Evolutionary conservation across 2,888 invertebrate genomes (phyloP).

Genomic region (Eupithecia inturbata): DNA sequence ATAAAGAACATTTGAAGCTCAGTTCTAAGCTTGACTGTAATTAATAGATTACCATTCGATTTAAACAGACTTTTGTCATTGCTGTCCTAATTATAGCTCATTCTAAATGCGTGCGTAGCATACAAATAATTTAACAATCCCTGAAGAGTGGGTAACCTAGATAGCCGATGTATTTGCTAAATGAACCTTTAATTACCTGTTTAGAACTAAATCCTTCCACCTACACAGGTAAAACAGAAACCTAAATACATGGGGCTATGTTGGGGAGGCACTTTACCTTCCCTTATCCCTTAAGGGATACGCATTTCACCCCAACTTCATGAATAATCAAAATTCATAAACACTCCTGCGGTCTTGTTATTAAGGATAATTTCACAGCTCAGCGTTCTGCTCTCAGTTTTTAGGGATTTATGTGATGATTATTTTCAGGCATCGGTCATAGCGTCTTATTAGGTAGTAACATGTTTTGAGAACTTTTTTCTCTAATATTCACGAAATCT

Average conservation of each 20-base stretch:
- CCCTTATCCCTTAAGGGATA: constrained; percentile 32
- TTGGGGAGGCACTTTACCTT: constrained; percentile 30
- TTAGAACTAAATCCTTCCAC: not conserved
- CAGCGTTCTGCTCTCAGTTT: not conserved
- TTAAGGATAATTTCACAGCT: constrained; percentile 24
- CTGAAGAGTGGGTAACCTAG: too few species aligned
- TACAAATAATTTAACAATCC: not conserved
- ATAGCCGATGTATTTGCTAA: not conserved
- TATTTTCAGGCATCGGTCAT: not conserved
- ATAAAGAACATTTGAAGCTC: not conserved
- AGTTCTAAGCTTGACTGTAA: too few species aligned
- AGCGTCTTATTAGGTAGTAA: not conserved
- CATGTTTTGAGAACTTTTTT: too few species aligned
- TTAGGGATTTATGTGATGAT: not conserved
- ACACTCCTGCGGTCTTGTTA: constrained; percentile 52
- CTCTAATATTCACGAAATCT: not conserved
- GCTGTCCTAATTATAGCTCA: too few species aligned
- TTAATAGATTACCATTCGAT: too few species aligned
- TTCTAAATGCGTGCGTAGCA: too few species aligned
- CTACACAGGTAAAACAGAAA: constrained; percentile 15
- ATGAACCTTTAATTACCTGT: not conserved
- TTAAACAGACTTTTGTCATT: too few species aligned
- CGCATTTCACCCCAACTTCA: constrained; percentile 47
- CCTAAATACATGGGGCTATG: constrained; percentile 4
- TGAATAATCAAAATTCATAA: constrained; percentile 70